These are phyloP conservation scores for Anableps anableps DNA, from an alignment of 2,797 vertebrate species.

Conservation along the genomic window DNA sequence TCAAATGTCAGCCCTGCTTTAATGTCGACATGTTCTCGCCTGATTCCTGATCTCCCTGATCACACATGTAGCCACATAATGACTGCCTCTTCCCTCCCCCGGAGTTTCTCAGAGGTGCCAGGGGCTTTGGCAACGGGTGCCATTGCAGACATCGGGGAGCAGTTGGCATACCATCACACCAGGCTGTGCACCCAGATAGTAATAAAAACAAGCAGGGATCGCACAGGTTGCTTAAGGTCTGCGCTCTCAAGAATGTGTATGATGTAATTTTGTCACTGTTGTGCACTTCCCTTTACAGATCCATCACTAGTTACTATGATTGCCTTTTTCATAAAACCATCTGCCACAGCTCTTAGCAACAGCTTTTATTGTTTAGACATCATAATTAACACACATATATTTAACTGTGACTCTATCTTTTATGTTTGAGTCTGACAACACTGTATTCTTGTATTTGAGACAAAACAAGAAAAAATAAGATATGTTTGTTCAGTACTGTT, in stretches of 20 bases:
- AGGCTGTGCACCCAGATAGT: conserved; percentile 79
- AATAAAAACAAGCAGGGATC: conserved; percentile 78
- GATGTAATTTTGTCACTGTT: conserved; percentile 62
- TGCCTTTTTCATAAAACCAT: conserved; percentile 41
- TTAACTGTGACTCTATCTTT: conserved; percentile 8
- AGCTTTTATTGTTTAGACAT: conserved; percentile 31
- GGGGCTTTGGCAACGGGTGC: conserved; percentile 77
- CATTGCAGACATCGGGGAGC: conserved; percentile 83
- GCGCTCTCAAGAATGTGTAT: conserved; percentile 53
- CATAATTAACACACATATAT: conserved; percentile 12
- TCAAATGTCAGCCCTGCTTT: conserved; percentile 47
- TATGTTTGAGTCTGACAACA: conserved; percentile 27
- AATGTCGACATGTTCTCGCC: conserved; percentile 42
- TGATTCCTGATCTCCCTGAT: conserved; percentile 41
- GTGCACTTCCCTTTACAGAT: conserved; percentile 65
- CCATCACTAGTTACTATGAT: conserved; percentile 42
- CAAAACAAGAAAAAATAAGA: conserved; percentile 16
- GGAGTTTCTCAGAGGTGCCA: conserved; percentile 74
- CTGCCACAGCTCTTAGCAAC: conserved; percentile 38
- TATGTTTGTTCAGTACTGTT: conserved; percentile 62
- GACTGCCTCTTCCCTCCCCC: conserved; percentile 52
- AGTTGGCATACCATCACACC: conserved; percentile 84
- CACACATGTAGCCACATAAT: conserved; percentile 58
- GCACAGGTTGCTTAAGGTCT: conserved; percentile 77
- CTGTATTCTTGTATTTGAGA: conserved; percentile 14